A percentile compares a stretch with the other conserved stretches of the same genome.
phyloP scores from a whole-genome alignment of 2,888 invertebrate genomes.

The Lepidochitona cinerea region DNA sequence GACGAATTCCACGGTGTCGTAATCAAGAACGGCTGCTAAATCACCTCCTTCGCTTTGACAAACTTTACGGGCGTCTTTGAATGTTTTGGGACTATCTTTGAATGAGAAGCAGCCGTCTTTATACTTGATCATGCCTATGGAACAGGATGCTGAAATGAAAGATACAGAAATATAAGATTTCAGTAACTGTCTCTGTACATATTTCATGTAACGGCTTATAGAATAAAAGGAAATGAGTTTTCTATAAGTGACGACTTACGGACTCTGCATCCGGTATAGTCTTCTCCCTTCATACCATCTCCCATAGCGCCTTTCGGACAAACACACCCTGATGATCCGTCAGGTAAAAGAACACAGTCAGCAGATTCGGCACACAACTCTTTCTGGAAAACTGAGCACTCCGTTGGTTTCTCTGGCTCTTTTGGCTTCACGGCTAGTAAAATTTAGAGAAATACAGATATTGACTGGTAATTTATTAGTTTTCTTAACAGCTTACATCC shows the following conservation, averaged over 20 bases:
- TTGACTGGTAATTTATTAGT: too few relatives aligned
- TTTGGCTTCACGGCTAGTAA: too few relatives aligned
- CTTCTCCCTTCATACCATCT: neutral
- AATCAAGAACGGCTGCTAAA: neutral
- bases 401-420: neutral
- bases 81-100: neutral
- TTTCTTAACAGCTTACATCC: too few relatives aligned
- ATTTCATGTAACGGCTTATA: too few relatives aligned
- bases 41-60: neutral
- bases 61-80: neutral
- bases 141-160: neutral
- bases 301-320: neutral
- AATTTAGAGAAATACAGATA: too few relatives aligned
- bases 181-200: too few relatives aligned
- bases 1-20: neutral
- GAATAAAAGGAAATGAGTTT: too few relatives aligned
- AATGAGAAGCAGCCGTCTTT: neutral
- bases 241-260: too few relatives aligned
- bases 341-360: constrained; percentile 2
- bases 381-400: neutral
- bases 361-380: constrained; percentile 1
- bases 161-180: too few relatives aligned
- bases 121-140: neutral
- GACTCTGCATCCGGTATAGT: neutral
- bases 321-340: neutral